These are phyloP conservation scores for Drosophila peninsularis DNA, from an alignment of 2,888 invertebrate species.

Conservation along the genomic window DNA sequence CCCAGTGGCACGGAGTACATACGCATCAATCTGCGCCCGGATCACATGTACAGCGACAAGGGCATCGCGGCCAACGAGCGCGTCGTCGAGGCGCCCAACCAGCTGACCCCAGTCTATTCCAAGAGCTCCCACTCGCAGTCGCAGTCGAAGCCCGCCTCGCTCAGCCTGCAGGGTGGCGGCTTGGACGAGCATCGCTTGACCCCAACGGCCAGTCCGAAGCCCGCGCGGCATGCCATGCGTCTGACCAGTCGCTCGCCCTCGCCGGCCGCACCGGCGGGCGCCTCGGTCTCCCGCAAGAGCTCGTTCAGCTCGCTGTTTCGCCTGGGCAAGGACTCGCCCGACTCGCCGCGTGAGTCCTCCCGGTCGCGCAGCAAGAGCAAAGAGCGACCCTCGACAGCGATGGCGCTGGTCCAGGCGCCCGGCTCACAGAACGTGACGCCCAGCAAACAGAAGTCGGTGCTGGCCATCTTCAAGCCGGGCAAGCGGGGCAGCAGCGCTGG, in stretches of 20 bases:
- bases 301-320: constrained; percentile 92
- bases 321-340: constrained; percentile 86
- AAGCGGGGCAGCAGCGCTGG: constrained; percentile 85
- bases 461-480: constrained; percentile 88
- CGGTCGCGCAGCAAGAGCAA: constrained; percentile 88
- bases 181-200: constrained; percentile 85
- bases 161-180: constrained; percentile 85
- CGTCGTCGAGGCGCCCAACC: constrained; percentile 80
- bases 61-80: constrained; percentile 85
- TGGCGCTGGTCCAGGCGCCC: constrained; percentile 19
- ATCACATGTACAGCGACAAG: constrained; percentile 88
- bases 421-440: constrained; percentile 86
- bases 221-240: constrained; percentile 78
- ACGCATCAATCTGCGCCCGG: constrained; percentile 90
- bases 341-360: constrained; percentile 83
- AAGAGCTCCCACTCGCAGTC: constrained; percentile 35
- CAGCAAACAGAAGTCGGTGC: constrained; percentile 88
- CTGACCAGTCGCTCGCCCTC: constrained; percentile 87
- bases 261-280: constrained; percentile 86
- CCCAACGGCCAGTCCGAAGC: constrained; percentile 86
- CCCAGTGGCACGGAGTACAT: constrained; percentile 86
- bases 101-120: constrained; percentile 72
- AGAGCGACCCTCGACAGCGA: constrained; percentile 85
- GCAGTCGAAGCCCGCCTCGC: constrained; percentile 86
- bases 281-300: constrained; percentile 89